phyloP scores from a whole-genome alignment of 2,797 vertebrate genomes.

The Hafferia zeledoni region DNA sequence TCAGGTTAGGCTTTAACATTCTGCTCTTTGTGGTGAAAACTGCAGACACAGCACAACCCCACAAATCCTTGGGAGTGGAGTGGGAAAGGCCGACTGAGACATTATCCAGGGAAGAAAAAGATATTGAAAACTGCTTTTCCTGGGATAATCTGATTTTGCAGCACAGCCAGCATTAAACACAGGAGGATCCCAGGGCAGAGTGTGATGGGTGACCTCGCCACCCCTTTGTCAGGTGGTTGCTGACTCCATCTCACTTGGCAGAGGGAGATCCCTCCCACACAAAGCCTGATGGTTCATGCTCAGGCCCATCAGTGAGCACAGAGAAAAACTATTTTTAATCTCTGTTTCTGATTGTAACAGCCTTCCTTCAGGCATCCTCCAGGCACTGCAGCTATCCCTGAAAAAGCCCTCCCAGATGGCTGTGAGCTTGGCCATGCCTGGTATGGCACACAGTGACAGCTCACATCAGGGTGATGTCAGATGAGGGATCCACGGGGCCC shows the following conservation, averaged over 20 bases:
- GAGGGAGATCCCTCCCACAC: conserved; percentile 31
- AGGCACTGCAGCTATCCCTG: neutral
- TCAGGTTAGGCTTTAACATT: neutral
- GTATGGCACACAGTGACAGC: neutral
- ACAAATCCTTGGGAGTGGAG: neutral
- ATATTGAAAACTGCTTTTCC: neutral
- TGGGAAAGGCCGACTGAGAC: neutral
- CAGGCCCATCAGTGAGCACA: neutral
- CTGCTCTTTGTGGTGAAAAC: neutral
- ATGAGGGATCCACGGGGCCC: neutral
- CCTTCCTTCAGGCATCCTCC: neutral
- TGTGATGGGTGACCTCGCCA: conserved; percentile 1
- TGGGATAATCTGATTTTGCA: conserved; percentile 44
- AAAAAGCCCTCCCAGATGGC: neutral
- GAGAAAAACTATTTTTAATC: neutral
- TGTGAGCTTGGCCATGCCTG: neutral
- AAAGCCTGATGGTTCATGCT: neutral
- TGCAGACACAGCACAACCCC: neutral
- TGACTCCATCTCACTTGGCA: neutral
- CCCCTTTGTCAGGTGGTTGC: conserved; percentile 15
- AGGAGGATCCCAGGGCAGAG: conserved; percentile 3
- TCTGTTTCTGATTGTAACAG: neutral
- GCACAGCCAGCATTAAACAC: neutral
- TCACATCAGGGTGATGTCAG: neutral
- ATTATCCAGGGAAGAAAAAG: conserved; percentile 12